phyloP scores from a whole-genome alignment of 53 echinoderm and acorn worm genomes.

The Mesocentrotus franciscanus region DNA sequence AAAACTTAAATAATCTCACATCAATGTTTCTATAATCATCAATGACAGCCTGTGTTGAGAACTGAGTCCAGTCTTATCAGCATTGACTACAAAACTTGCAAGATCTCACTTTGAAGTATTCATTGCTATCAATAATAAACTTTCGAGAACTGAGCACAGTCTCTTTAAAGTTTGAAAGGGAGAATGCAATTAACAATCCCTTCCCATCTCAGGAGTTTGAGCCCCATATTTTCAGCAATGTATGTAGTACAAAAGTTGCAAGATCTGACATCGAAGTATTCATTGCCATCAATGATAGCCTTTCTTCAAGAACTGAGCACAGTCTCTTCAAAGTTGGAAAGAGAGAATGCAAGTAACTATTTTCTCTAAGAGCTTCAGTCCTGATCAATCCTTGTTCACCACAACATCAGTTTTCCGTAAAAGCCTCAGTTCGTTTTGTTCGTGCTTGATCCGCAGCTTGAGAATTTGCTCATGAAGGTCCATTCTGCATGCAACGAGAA shows the following conservation, averaged over 20 bases:
- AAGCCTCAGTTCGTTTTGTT: constrained; percentile 78
- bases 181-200: not conserved
- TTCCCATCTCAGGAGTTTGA: too few relatives aligned
- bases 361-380: not conserved
- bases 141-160: not conserved
- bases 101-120: not conserved
- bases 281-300: not conserved
- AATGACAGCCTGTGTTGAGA: too few relatives aligned
- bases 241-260: not conserved
- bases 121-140: not conserved
- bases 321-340: not conserved
- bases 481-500: constrained; percentile 45
- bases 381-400: constrained; percentile 28
- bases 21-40: too few relatives aligned
- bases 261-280: not conserved
- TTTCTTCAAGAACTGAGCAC: not conserved
- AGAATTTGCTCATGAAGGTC: constrained; percentile 84
- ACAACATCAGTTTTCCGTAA: constrained; percentile 60
- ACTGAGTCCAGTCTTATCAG: too few relatives aligned
- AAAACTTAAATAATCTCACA: too few relatives aligned
- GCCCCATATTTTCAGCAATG: too few relatives aligned
- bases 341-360: not conserved
- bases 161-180: not conserved
- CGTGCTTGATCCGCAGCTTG: constrained; percentile 79
- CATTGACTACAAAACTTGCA: not conserved